Percentiles rank a stretch among this genome's conserved stretches.
phyloP scores from a whole-genome alignment of 2,113 vertebrate species.

The Symphodus melops region DNA sequence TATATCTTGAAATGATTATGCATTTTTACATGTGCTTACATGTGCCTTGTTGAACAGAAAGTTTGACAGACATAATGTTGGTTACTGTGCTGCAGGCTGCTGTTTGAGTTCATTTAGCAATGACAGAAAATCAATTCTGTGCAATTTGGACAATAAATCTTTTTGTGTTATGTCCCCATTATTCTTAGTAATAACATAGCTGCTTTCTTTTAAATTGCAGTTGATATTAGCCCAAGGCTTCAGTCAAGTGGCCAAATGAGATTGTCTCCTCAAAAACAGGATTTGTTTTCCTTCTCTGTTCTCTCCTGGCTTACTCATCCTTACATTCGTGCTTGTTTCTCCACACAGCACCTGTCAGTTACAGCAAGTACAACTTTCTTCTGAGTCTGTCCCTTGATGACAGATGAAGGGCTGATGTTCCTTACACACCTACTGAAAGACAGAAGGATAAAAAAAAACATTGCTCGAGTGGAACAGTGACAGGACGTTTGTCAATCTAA shows the following conservation, averaged over 20 bases:
- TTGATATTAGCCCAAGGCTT: constrained; percentile 32
- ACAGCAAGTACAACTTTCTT: constrained; percentile 45
- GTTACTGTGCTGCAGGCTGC: neutral
- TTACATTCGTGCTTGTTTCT: constrained; percentile 19
- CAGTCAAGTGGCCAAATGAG: constrained; percentile 35
- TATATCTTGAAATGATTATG: too few species aligned
- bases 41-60: neutral
- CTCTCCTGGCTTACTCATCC: neutral
- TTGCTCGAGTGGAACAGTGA: neutral
- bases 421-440: too few species aligned
- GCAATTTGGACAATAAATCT: constrained; percentile 33
- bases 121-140: constrained; percentile 23
- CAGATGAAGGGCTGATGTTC: constrained; percentile 10
- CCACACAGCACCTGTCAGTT: constrained; percentile 23
- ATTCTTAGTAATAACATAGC: neutral
- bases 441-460: neutral
- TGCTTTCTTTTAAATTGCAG: constrained; percentile 29
- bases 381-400: constrained; percentile 46
- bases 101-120: too few species aligned
- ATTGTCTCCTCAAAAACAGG: constrained; percentile 21
- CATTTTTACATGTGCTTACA: too few species aligned
- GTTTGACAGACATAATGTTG: neutral
- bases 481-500: constrained; percentile 1
- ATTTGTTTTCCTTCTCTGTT: constrained; percentile 8
- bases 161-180: constrained; percentile 20